A percentile compares a stretch with the other conserved stretches of the same genome.
phyloP scores from a whole-genome alignment of 1,140 invertebrate genomes.

The Planococcus citri region DNA sequence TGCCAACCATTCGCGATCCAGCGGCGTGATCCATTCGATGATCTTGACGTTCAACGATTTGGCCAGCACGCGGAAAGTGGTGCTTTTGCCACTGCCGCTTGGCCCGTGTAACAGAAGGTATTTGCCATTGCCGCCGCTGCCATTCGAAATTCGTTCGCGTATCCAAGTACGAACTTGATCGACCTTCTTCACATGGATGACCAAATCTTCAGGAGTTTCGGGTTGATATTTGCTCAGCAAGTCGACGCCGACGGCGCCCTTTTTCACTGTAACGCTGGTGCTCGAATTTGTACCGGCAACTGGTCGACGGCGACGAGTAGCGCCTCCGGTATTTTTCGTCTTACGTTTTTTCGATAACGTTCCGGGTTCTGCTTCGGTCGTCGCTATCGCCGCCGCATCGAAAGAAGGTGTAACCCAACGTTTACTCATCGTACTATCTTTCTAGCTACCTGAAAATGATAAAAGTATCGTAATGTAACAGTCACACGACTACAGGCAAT shows the following conservation, averaged over 20 bases:
- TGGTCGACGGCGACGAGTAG: background rate
- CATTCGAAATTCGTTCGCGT: conserved; percentile 28
- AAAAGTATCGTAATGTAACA: too few species aligned
- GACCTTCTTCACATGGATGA: conserved; percentile 48
- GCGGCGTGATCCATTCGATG: conserved; percentile 57
- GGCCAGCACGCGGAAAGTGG: conserved; percentile 44
- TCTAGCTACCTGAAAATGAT: too few species aligned
- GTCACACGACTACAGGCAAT: too few species aligned
- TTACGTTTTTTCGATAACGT: background rate
- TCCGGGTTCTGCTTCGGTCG: too few species aligned
- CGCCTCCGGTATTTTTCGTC: background rate
- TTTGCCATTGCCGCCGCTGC: background rate
- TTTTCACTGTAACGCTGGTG: background rate
- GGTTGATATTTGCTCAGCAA: conserved; percentile 39
- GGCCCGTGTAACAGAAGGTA: conserved; percentile 53
- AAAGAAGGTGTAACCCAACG: conserved; percentile 4
- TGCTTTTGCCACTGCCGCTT: conserved; percentile 57
- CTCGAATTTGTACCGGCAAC: too few species aligned
- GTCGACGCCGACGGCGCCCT: background rate
- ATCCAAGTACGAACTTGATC: conserved; percentile 46
- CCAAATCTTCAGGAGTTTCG: conserved; percentile 39
- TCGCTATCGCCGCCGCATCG: background rate
- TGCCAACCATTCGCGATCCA: conserved; percentile 38
- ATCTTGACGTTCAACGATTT: conserved; percentile 43
- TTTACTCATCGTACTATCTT: conserved; percentile 4